Base-by-base conservation (phyloP, 2,113 vertebrate genomes). In the Malurus alboscapulatus region DNA sequence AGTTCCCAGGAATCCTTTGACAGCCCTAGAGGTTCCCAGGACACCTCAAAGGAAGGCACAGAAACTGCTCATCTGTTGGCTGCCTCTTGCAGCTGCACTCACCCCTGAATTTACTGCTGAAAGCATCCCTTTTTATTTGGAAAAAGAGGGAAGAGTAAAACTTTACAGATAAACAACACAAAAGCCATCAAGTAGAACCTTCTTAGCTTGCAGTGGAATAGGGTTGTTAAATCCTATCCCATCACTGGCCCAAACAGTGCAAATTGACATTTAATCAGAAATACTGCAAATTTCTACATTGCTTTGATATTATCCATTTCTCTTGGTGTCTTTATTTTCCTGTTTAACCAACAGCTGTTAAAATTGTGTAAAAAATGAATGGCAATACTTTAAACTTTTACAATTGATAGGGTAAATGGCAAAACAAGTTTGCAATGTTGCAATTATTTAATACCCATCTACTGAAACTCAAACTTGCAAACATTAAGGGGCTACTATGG, bases 391-490 rank as follows among this genome's bases (percentile, higher is more conserved):
- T 17, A 55, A 72, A 61, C 40, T 84, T 84, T 72, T 20, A 10
- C 34, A 83, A 45, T 59, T 26, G 27, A 34, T 34, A 32, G n/a
- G 19, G 40, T 17, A 77, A 80, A 58, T 3, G 63, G 26, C 16
- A 14, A 86, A 86, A 77, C 45, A 72, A 73, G 14, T 72, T 55
- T 68, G 57, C 18, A 26, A 75, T 72, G 81, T 57, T 57, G 50
- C 54, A 69, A 66, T 92, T 80, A 73, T 86, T 93, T 92, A 88
- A 95, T 84, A 73, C 12, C 18, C 76, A 80, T 59, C 22, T 73
- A 86, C n/a, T 5, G 9, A 76, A 93, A 83, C 40, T 18, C 45
- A 65, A 73, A 73, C 27, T 76, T 7, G 1, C 13, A 88, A 53
- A 88, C 24, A 63, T 65, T 87, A 75, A 63, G 48, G 38, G 18